Evolutionary conservation across 92 coral and sea anemone genomes (phyloP).

Genomic region (Plumapathes pennacea): DNA sequence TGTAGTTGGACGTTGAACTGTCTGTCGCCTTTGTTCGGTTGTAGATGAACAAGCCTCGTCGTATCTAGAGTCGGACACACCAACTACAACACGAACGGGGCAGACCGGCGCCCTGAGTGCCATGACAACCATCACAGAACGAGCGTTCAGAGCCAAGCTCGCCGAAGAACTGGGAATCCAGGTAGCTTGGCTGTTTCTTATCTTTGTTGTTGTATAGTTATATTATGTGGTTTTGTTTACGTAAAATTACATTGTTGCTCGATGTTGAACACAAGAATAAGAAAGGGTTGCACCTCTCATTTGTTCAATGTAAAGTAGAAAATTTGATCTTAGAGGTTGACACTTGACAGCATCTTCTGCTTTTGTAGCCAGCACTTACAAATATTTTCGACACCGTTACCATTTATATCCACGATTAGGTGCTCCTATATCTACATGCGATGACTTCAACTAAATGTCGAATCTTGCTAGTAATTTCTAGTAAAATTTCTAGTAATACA

Average conservation of each 20-base stretch:
- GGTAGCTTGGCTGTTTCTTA: slow-evolving; percentile 45
- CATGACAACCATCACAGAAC: slow-evolving; percentile 43
- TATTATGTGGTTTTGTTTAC: neutral
- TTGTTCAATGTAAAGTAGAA: neutral
- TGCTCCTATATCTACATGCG: too few species aligned
- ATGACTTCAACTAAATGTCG: too few species aligned
- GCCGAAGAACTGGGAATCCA: slow-evolving; percentile 73
- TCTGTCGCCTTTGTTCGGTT: too few species aligned
- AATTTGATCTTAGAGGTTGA: too few species aligned
- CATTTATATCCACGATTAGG: too few species aligned
- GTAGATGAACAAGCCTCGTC: slow-evolving; percentile 28
- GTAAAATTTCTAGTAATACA: too few species aligned
- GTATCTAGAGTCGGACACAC: slow-evolving; percentile 37
- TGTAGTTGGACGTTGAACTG: too few species aligned
- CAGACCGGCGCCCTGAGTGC: slow-evolving; percentile 43
- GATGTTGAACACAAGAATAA: neutral
- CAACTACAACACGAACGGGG: slow-evolving; percentile 57
- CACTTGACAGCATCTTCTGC: too few species aligned
- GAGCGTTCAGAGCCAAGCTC: slow-evolving; percentile 47
- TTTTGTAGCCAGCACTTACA: too few species aligned
- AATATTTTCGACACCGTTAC: too few species aligned
- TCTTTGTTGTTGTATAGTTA: neutral
- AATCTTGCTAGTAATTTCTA: too few species aligned
- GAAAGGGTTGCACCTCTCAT: too few species aligned
- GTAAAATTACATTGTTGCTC: neutral